Evolutionary conservation across 2,797 vertebrate species (phyloP).

Genomic region (Tapera naevia): DNA sequence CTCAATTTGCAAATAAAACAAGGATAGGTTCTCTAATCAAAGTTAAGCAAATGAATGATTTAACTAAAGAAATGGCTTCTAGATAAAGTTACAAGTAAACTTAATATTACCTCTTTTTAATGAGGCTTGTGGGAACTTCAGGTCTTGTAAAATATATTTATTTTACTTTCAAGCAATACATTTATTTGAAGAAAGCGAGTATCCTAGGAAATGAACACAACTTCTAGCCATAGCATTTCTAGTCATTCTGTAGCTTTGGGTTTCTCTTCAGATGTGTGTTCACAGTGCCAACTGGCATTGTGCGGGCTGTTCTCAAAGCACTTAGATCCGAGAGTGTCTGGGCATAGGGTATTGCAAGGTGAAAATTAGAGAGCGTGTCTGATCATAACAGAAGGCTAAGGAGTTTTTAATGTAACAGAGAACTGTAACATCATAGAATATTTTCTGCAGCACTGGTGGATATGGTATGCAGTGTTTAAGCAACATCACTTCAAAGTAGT

Average conservation of each 20-base stretch:
- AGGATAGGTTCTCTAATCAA: neutral
- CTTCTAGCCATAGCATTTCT: neutral
- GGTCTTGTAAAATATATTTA: neutral
- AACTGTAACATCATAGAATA: neutral
- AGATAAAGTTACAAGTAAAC: neutral
- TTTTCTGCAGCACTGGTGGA: neutral
- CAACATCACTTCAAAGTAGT: neutral
- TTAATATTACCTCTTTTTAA: neutral
- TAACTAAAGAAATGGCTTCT: neutral
- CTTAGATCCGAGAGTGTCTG: neutral
- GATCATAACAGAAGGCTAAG: neutral
- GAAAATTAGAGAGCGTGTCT: neutral
- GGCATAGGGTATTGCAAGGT: neutral
- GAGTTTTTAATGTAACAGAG: neutral
- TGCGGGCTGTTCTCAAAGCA: neutral
- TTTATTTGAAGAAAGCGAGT: neutral
- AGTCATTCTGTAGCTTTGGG: neutral
- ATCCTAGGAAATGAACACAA: neutral
- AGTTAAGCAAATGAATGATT: neutral
- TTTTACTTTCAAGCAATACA: neutral
- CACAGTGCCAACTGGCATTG: accelerated
- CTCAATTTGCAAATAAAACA: neutral
- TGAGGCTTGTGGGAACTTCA: neutral
- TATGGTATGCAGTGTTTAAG: neutral
- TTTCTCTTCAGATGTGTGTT: neutral